Evolutionary conservation across 2,113 vertebrate genomes (phyloP).

Genomic region (Sakesphorus luctuosus): DNA sequence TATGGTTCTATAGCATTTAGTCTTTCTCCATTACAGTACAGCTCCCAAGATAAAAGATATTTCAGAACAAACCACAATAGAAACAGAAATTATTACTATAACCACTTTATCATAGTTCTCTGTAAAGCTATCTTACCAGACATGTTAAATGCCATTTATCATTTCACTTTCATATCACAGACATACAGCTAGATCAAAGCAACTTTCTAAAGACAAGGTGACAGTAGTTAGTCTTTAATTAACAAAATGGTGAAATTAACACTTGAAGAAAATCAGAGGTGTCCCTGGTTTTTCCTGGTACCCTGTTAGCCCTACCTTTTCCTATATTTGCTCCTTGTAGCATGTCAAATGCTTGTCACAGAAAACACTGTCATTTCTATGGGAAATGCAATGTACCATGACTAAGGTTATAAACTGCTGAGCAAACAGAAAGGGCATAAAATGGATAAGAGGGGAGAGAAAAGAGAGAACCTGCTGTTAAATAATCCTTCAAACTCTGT

Average conservation of each 20-base stretch:
- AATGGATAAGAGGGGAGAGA: neutral
- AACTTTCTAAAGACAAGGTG: neutral
- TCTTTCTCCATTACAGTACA: neutral
- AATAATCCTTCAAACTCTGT: neutral
- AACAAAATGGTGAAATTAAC: neutral
- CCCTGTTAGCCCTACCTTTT: neutral
- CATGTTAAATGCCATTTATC: neutral
- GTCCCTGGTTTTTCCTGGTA: neutral
- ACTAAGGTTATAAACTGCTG: slow-evolving; percentile 39
- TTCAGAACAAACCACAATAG: neutral
- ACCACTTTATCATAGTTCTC: neutral
- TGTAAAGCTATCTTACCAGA: neutral
- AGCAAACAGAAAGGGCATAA: slow-evolving; percentile 24
- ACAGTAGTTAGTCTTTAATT: slow-evolving; percentile 20
- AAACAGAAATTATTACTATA: neutral
- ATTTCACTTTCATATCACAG: neutral
- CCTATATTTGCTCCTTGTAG: neutral
- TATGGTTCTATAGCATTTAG: neutral
- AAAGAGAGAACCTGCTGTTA: slow-evolving; percentile 5
- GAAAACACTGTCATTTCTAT: neutral
- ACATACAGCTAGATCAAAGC: neutral
- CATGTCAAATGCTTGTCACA: neutral
- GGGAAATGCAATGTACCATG: neutral
- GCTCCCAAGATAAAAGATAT: neutral
- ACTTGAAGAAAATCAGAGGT: neutral